Conservation (phyloP, 2,113 vertebrate genomes). For the Brachirus orientalis region DNA sequence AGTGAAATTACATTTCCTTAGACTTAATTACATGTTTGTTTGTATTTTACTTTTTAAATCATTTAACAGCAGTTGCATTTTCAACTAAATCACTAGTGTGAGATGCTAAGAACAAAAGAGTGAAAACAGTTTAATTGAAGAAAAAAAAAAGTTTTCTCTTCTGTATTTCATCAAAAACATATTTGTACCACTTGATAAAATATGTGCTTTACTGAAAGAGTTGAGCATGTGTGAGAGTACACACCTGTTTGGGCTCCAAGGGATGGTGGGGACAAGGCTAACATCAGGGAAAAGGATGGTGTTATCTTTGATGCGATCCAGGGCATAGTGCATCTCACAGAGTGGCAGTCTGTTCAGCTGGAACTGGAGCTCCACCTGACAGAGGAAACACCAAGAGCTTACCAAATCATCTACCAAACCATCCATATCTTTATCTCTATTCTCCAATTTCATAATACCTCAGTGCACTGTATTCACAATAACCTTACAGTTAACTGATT, state of each 20-base stretch:
- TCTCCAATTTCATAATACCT: no score
- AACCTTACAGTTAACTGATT: no score
- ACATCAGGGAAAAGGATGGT: conserved; percentile 94
- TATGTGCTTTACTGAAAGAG: background rate
- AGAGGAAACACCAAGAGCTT: conserved; percentile 15
- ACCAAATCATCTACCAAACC: background rate
- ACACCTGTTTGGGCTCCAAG: conserved; percentile 99
- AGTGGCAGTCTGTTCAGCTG: conserved; percentile 96
- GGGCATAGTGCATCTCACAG: conserved; percentile 99
- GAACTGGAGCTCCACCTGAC: conserved; percentile 98
- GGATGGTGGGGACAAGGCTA: conserved; percentile 92
- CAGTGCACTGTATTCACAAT: no score
- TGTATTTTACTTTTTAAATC: no score
- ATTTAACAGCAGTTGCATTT: no score
- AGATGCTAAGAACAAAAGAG: no score
- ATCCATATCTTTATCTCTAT: background rate
- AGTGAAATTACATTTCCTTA: background rate
- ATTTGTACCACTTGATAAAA: no score
- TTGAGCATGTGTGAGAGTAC: background rate
- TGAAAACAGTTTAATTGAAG: no score
- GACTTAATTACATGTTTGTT: no score
- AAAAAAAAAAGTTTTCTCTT: no score
- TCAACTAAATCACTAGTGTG: no score
- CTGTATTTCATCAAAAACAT: no score
- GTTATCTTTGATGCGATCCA: conserved; percentile 97